A percentile compares a stretch with the other conserved stretches of the same genome.
Conservation (phyloP, 2,888 invertebrate genomes). For the Lymantria monacha region DNA sequence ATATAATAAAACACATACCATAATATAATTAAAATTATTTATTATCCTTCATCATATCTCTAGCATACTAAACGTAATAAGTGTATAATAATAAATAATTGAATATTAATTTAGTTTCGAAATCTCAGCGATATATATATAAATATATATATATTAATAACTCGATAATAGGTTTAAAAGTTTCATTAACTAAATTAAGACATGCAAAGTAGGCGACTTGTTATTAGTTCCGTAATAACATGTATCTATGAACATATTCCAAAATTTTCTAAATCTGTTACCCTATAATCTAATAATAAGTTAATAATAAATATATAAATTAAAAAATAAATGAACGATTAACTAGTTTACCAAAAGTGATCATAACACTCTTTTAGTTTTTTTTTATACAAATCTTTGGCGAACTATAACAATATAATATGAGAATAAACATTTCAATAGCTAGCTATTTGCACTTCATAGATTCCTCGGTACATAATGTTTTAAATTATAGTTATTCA, state of each 20-base stretch:
- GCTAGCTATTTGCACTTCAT: conserved; percentile 40
- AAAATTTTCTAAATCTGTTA: conserved; percentile 37
- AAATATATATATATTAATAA: conserved; percentile 75
- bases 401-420: conserved; percentile 77
- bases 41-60: conserved; percentile 83
- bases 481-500: background rate
- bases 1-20: conserved; percentile 59
- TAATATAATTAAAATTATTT: conserved; percentile 84
- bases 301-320: conserved; percentile 11
- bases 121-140: conserved; percentile 79
- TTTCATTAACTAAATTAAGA: conserved; percentile 61
- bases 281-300: conserved; percentile 33
- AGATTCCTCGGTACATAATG: conserved; percentile 23
- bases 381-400: conserved; percentile 73
- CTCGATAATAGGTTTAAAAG: conserved; percentile 67
- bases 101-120: conserved; percentile 81
- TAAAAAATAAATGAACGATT: conserved; percentile 50
- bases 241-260: conserved; percentile 56
- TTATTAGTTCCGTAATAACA: conserved; percentile 66
- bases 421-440: conserved; percentile 54
- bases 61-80: conserved; percentile 84
- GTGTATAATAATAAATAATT: conserved; percentile 83
- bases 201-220: conserved; percentile 78
- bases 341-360: conserved; percentile 68
- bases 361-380: conserved; percentile 59